phyloP scores from a whole-genome alignment of 1,140 invertebrate genomes.

The Danaus melanippus region DNA sequence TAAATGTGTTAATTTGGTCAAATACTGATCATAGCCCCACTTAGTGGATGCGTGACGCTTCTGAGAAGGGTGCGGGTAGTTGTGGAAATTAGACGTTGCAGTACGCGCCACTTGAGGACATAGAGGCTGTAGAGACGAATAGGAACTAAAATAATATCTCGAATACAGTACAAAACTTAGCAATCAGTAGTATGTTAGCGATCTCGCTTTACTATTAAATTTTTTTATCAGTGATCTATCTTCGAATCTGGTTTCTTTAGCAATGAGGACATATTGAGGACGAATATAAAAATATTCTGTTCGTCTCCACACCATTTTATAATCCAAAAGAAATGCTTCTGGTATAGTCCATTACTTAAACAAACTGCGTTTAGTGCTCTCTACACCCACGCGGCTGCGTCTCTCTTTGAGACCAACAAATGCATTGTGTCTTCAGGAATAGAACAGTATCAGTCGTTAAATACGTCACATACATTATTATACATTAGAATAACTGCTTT shows the following conservation, averaged over 20 bases:
- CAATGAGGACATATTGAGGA: no score
- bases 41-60: conserved; percentile 57
- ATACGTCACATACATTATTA: not conserved
- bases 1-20: conserved; percentile 66
- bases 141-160: no score
- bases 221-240: no score
- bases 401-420: conserved; percentile 11
- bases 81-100: conserved; percentile 58
- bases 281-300: conserved; percentile 1
- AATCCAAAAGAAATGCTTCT: conserved; percentile 35
- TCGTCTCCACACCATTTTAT: conserved; percentile 25
- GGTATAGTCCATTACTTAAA: conserved; percentile 66
- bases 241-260: no score
- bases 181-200: no score
- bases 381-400: conserved; percentile 55
- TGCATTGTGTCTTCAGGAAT: not conserved
- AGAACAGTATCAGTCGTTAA: conserved; percentile 2
- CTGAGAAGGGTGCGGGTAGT: conserved; percentile 56
- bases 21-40: conserved; percentile 63
- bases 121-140: conserved; percentile 20
- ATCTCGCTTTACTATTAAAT: no score
- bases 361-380: conserved; percentile 59
- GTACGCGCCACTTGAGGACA: conserved; percentile 34
- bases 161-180: no score
- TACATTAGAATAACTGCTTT: no score